Conservation (phyloP, 2,113 vertebrate genomes). For the Meleagris gallopavo region DNA sequence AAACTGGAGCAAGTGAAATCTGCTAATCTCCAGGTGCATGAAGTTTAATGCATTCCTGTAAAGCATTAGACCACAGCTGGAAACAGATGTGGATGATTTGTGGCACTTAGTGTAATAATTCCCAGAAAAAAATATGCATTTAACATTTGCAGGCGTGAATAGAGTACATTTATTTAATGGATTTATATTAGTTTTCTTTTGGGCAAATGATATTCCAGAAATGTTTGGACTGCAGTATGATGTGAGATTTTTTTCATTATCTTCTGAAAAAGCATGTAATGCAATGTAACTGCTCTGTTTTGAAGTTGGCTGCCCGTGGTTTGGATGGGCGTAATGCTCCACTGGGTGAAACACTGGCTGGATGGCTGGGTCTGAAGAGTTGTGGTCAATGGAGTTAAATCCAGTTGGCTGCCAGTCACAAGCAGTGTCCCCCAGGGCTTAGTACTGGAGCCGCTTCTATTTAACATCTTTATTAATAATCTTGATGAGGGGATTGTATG, state of each 20-base stretch:
- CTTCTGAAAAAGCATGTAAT: not conserved
- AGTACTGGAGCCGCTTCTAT: too few species aligned
- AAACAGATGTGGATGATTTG: slow-evolving; percentile 34
- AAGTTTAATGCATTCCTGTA: slow-evolving; percentile 4
- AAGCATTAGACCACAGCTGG: slow-evolving; percentile 39
- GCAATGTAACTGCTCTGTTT: not conserved
- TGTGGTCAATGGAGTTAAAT: too few species aligned
- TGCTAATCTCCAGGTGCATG: slow-evolving; percentile 2
- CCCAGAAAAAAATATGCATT: not conserved
- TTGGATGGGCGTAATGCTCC: too few species aligned
- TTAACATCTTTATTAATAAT: too few species aligned
- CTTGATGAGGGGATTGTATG: too few species aligned
- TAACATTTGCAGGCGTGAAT: not conserved
- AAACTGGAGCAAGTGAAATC: not conserved
- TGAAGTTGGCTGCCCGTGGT: too few species aligned
- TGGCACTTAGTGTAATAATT: not conserved
- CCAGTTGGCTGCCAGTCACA: too few species aligned
- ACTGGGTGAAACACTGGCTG: too few species aligned
- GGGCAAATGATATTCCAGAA: not conserved
- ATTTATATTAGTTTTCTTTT: not conserved
- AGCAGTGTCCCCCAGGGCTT: too few species aligned
- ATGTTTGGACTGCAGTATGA: not conserved
- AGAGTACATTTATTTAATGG: not conserved
- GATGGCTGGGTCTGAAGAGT: too few species aligned
- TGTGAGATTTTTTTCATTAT: not conserved